Percentiles rank a stretch among this genome's conserved stretches.
Evolutionary conservation across 2,113 vertebrate species (phyloP).

Genomic region (Tachycineta bicolor): DNA sequence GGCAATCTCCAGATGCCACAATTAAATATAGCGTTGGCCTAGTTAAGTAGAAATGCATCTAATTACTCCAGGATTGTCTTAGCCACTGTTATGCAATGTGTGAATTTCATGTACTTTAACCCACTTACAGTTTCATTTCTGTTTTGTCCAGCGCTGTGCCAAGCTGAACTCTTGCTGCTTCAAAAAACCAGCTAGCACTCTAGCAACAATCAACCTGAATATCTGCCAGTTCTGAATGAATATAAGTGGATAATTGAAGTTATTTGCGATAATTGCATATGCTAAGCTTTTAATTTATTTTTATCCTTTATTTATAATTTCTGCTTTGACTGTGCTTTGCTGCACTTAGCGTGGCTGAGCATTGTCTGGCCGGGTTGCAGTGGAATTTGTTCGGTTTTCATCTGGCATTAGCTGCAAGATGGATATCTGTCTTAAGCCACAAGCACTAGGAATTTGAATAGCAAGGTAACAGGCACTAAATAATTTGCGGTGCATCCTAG

Average conservation of each 20-base stretch:
- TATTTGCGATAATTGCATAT: neutral
- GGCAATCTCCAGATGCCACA: neutral
- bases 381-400: neutral
- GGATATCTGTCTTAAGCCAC: neutral
- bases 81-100: neutral
- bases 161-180: neutral
- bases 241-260: constrained; percentile 23
- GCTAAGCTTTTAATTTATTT: constrained; percentile 48
- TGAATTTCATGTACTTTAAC: neutral
- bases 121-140: neutral
- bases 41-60: constrained; percentile 1
- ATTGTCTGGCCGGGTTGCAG: neutral
- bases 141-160: neutral
- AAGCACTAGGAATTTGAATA: neutral
- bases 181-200: neutral
- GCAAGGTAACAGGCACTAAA: neutral
- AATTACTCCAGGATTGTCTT: neutral
- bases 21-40: neutral
- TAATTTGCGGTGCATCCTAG: neutral
- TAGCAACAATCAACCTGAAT: constrained; percentile 17
- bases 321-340: neutral
- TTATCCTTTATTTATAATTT: constrained; percentile 41
- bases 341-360: neutral
- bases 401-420: neutral
- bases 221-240: constrained; percentile 20